Base-by-base conservation (phyloP, 2,888 invertebrate genomes). In the Euspilapteryx auroguttella region DNA sequence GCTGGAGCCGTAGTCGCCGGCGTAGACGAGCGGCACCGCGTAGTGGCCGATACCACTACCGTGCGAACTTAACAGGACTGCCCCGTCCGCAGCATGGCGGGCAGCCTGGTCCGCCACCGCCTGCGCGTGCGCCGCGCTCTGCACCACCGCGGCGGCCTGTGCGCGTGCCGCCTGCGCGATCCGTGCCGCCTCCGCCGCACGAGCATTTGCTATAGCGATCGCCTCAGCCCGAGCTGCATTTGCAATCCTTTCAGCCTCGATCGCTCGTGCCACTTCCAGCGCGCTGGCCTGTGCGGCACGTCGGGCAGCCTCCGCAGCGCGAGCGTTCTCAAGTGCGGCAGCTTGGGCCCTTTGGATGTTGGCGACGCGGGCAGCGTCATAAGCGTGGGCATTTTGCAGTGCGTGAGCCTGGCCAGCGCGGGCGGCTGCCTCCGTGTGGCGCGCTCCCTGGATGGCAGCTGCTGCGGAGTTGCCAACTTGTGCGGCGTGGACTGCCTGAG, bases 321-420 rank as follows among this genome's bases (percentile, higher is more conserved):
- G 52, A 0, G 69, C 71, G 41, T 68, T 71, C 34, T 73, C 73
- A 34, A 43, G 50, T 3, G 73, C 73, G 25, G 73, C 73, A n/a
- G 69, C 69, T 36, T 73, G 66, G 1, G 73, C 73, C 17, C 73
- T 49, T 34, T 71, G 73, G 4, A 66, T 42, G 41, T 71, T 71
- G 24, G 68, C 69, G 8, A 65, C 43, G 14, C 73, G 66, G 1
- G 68, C 57, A 2, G 65, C 71, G 32, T 73, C 66, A 11, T 69
- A 41, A 9, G 73, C 73, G 21, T 65, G 64, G 2, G 73, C 73
- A 38, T 71, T 73, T 33, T 54, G 59, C 38, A 73, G 68, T 29
- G 73, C 73, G 37, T 68, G 49, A 24, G 45, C 57, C 29, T 66
- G 68, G 7, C 65, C 62, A 7, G 58, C 69, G 23, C 71, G 51